Evolutionary conservation across 2,888 invertebrate species (phyloP), one percentile per base, ranked within the genome.

Genomic region (Megamerina dolium): DNA sequence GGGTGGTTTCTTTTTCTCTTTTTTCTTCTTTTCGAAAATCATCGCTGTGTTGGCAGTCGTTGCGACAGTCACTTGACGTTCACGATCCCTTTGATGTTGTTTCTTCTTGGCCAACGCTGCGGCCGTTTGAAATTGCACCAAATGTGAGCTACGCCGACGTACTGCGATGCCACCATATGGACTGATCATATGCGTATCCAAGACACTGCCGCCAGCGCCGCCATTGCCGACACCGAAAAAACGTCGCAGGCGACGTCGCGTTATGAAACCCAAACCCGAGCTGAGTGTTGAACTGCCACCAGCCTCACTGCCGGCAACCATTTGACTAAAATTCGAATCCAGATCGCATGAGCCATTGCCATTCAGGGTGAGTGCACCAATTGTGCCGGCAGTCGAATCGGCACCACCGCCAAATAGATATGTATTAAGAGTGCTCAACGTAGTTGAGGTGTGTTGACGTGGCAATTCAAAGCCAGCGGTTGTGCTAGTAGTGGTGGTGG

Each of bases 291-390:
- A 18, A 41, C 58, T 41, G 34, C 50, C 52, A 23, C 41, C 49
- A 26, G 9, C 34, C 10, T 44, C 49, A 35, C 57, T 58, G 43
- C 64, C 68, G 18, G 63, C 69, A 9, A 68, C 68, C 62, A 69
- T 66, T 46, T 66, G 68, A 42, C 69, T 68, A 33, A 68, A 68
- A 32, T 68, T 68, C 54, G 67, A 68, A 46, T 68, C 69, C 42
- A 68, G 56, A 41, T 68, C 68, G 45, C 62, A 66, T 38, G 68
- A 66, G 46, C 56, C 54, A 51, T 61, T 65, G 49, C 64, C 66
- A 26, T 60, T 59, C 40, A 61, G 54, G 5, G 60, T 61, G 40
- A 58, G 51, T 5, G 34, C 50, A 12, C 57, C 63, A 4, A 63
- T 63, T 20, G 63, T 59, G 36, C 60, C 60, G 50, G 62, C 64